Evolutionary conservation across 1,140 invertebrate species (phyloP), one percentile per base, ranked within the genome.

Genomic region (Ceratoteleas bidentatus): DNA sequence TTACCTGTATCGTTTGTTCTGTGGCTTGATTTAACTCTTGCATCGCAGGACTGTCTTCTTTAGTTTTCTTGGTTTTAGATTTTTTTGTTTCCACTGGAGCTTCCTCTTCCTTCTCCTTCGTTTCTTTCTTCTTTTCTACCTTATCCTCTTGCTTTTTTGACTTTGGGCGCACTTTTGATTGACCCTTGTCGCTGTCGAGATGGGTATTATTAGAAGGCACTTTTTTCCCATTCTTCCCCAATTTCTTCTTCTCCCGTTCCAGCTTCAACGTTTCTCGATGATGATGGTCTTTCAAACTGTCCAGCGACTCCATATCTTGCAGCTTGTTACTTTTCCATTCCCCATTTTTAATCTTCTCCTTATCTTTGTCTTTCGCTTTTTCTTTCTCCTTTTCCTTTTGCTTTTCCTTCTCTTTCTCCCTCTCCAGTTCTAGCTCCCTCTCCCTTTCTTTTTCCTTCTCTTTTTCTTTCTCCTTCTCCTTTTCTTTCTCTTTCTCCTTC

Each of bases 1-100:
- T 14, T 50, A 50, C 93, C 87, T 96, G 96, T 4, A 97, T 91
- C 15, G 96, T 96, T 91, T 97, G 95, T 88, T 97, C 96, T 0
- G 95, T 96, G 3, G 95, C 95, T 80, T 95, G 92, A 85, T 94
- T 94, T 3, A 97, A 90, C 0, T 96, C 96, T 86, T 96, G 95
- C 65, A 96, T 94, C 7, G 94, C 94, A 6, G 94, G 93, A 84
- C 83, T 91, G 45, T 90, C 88, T 38, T 90, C 86, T 61, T 83
- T 87, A 49, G 77, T 84, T 85, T 90, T 90, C 77, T 85, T 87
- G 91, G 65, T 85, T 90, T 91, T 92, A 73, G 56, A 57, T 75
- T 87, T 90, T 62, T 88, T 90, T 53, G 84, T 84, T 79, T 87
- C 85, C 56, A 5, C 79, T 36, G 40, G 24, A 62, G 32, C n/a